Evolutionary conservation across 2,113 vertebrate genomes (phyloP).

Genomic region (Ammospiza nelsoni): DNA sequence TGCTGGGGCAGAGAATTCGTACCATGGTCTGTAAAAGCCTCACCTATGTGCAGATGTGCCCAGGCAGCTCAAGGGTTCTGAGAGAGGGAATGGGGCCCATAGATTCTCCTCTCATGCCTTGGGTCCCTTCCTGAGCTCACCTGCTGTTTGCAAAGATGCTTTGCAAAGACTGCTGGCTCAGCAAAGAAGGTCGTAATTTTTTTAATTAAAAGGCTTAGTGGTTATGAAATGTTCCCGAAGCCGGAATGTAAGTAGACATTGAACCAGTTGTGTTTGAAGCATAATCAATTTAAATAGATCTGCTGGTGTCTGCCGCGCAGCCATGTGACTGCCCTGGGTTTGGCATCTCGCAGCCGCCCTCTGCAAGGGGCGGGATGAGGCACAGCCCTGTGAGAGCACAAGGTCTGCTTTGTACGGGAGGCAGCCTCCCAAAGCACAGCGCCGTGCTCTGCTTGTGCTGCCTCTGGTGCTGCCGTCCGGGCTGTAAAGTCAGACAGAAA

Average conservation of each 20-base stretch:
- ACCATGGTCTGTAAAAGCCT: neutral
- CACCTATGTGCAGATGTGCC: neutral
- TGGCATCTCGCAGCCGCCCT: neutral
- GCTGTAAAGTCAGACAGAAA: neutral
- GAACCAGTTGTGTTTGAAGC: neutral
- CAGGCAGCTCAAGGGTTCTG: neutral
- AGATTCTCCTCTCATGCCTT: neutral
- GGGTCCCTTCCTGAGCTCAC: neutral
- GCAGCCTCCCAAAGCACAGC: neutral
- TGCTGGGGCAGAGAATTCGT: neutral
- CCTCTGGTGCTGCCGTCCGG: neutral
- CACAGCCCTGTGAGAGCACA: neutral
- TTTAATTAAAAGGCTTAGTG: neutral
- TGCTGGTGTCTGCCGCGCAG: neutral
- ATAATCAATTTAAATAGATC: constrained; percentile 23
- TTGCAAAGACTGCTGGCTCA: neutral
- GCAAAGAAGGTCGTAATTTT: neutral
- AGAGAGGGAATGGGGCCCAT: fast-evolving
- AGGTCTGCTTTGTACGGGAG: neutral
- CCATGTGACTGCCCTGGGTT: neutral
- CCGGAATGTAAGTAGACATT: neutral
- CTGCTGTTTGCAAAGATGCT: neutral
- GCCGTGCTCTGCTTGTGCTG: neutral
- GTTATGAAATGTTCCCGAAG: neutral
- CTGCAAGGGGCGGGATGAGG: neutral